A percentile compares a stretch with the other conserved stretches of the same genome.
phyloP scores from a whole-genome alignment of 1,140 invertebrate species.

The Littorina saxatilis region DNA sequence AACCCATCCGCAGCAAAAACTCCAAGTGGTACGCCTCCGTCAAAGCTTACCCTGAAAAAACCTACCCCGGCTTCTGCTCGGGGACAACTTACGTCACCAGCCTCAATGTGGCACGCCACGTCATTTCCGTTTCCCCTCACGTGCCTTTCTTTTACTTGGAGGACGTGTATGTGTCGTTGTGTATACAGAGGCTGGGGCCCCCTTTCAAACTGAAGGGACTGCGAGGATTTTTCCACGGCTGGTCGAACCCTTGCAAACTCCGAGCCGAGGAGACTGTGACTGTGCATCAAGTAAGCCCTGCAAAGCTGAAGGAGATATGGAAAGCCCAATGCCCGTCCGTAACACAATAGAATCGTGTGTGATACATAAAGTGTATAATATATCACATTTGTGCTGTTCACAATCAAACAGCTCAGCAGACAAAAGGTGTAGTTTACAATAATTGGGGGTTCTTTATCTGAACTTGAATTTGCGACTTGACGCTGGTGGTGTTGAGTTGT shows the following conservation, averaged over 20 bases:
- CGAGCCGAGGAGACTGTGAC: conserved; percentile 33
- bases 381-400: background rate
- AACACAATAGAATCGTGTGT: background rate
- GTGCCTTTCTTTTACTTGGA: conserved; percentile 73
- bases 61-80: conserved; percentile 74
- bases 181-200: conserved; percentile 46
- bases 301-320: conserved; percentile 37
- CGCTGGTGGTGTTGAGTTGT: no score
- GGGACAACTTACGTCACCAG: conserved; percentile 75
- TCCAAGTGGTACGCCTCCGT: conserved; percentile 74
- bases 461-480: no score
- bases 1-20: conserved; percentile 55
- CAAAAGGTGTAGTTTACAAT: background rate
- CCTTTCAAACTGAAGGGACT: background rate
- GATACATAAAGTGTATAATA: background rate
- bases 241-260: conserved; percentile 33
- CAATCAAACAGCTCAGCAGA: background rate
- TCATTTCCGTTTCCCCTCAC: conserved; percentile 60
- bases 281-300: conserved; percentile 35
- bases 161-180: conserved; percentile 73
- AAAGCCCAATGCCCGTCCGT: conserved; percentile 33
- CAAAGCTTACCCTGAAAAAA: conserved; percentile 66
- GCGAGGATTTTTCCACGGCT: conserved; percentile 10
- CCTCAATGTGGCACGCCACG: conserved; percentile 62
- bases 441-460: background rate